phyloP scores from a whole-genome alignment of 1,140 invertebrate species.

The Zeugodacus cucurbitae region DNA sequence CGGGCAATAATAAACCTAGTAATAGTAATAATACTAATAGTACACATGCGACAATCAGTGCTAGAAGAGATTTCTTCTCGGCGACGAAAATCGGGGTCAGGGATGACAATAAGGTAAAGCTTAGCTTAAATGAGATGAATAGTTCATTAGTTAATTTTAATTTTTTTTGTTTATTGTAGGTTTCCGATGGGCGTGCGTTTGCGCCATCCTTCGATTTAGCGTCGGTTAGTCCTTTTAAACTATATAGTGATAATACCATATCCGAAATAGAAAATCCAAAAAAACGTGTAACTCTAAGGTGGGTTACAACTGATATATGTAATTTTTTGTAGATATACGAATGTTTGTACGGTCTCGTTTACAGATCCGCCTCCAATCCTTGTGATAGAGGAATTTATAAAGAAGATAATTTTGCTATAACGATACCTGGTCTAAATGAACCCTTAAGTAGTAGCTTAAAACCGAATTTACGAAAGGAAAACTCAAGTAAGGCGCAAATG shows the following conservation, averaged over 20 bases:
- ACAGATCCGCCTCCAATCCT: constrained; percentile 70
- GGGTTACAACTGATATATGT: constrained; percentile 51
- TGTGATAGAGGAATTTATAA: constrained; percentile 65
- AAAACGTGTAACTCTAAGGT: constrained; percentile 85
- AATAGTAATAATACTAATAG: constrained; percentile 26
- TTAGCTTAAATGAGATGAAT: background rate
- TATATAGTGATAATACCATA: constrained; percentile 69
- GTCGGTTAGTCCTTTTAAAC: constrained; percentile 47
- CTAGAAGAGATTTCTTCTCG: constrained; percentile 33
- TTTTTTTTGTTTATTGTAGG: constrained; percentile 65
- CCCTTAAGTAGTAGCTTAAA: constrained; percentile 64
- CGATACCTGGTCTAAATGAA: constrained; percentile 68
- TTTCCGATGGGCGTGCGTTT: constrained; percentile 81
- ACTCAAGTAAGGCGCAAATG: constrained; percentile 65
- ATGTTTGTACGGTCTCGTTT: background rate
- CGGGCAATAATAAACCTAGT: background rate
- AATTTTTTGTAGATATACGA: background rate
- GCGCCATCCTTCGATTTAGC: constrained; percentile 56
- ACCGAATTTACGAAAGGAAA: constrained; percentile 66
- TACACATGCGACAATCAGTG: constrained; percentile 37
- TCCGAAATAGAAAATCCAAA: constrained; percentile 85
- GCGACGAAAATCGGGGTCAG: constrained; percentile 31
- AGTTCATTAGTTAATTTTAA: background rate
- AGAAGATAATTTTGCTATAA: constrained; percentile 72
- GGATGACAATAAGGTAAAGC: constrained; percentile 3